These are phyloP conservation scores for Spodoptera picta DNA, from an alignment of 2,888 invertebrate genomes.

Conservation along the genomic window DNA sequence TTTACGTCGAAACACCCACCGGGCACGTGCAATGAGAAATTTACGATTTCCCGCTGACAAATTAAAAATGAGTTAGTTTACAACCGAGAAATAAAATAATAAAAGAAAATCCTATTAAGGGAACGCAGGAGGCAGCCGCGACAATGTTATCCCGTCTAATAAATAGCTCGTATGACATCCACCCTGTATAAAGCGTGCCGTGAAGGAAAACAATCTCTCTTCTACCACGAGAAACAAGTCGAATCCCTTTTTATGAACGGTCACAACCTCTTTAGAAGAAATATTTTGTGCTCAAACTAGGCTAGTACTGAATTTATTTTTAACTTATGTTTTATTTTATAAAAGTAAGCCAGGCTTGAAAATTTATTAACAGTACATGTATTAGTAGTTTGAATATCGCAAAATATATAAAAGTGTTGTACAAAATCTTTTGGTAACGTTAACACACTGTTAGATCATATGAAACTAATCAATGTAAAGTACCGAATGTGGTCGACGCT, in stretches of 20 bases:
- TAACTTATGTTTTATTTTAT: too few species aligned
- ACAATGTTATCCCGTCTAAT: constrained; percentile 86
- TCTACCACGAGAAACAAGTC: constrained; percentile 77
- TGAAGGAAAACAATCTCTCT: constrained; percentile 82
- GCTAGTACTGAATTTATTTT: constrained; percentile 8
- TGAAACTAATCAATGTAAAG: constrained; percentile 62
- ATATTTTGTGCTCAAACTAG: constrained; percentile 68
- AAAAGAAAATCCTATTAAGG: constrained; percentile 82
- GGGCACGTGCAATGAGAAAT: constrained; percentile 76
- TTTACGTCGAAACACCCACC: constrained; percentile 71
- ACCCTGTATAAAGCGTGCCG: constrained; percentile 72
- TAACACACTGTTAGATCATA: constrained; percentile 22
- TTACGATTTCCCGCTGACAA: constrained; percentile 82
- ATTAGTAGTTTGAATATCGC: too few species aligned
- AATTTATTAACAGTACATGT: too few species aligned
- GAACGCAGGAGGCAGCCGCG: constrained; percentile 69
- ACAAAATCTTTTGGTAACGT: constrained; percentile 12
- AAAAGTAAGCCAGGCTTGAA: too few species aligned
- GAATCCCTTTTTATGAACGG: constrained; percentile 81
- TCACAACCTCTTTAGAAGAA: constrained; percentile 69
- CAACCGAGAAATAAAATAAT: constrained; percentile 82
- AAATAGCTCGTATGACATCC: constrained; percentile 84
- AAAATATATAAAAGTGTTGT: neutral
- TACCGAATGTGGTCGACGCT: constrained; percentile 51
- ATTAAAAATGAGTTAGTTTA: constrained; percentile 87